Evolutionary conservation across 2,113 vertebrate species (phyloP).

Genomic region (Mormyrus lacerda): DNA sequence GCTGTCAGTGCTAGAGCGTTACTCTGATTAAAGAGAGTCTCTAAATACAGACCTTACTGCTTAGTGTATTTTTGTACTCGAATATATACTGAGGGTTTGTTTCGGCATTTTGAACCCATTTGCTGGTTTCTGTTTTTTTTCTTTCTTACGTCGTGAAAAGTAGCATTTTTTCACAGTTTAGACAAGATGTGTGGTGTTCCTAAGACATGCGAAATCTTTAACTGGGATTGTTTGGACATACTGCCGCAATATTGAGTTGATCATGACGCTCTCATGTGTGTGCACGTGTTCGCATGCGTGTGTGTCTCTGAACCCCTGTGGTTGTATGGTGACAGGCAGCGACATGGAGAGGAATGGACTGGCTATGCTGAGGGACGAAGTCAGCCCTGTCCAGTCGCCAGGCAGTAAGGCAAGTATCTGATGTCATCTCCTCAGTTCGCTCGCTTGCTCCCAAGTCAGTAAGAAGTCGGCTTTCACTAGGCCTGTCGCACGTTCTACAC

Average conservation of each 20-base stretch:
- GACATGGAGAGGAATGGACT: constrained; percentile 55
- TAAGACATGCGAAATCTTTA: neutral
- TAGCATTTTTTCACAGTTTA: neutral
- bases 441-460: neutral
- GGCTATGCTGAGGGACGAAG: constrained; percentile 43
- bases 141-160: neutral
- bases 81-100: neutral
- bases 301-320: constrained; percentile 7
- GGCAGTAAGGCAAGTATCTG: constrained; percentile 50
- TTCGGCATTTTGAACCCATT: neutral
- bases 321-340: constrained; percentile 52
- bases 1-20: neutral
- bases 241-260: neutral
- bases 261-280: neutral
- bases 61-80: neutral
- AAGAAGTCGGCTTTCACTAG: neutral
- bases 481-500: neutral
- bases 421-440: neutral
- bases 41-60: neutral
- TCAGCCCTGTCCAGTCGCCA: constrained; percentile 56
- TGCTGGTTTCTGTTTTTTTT: neutral
- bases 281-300: neutral
- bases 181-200: neutral
- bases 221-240: neutral
- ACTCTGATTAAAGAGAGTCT: neutral